Base-by-base conservation (phyloP, 2,888 invertebrate genomes). In the Clunio marinus region DNA sequence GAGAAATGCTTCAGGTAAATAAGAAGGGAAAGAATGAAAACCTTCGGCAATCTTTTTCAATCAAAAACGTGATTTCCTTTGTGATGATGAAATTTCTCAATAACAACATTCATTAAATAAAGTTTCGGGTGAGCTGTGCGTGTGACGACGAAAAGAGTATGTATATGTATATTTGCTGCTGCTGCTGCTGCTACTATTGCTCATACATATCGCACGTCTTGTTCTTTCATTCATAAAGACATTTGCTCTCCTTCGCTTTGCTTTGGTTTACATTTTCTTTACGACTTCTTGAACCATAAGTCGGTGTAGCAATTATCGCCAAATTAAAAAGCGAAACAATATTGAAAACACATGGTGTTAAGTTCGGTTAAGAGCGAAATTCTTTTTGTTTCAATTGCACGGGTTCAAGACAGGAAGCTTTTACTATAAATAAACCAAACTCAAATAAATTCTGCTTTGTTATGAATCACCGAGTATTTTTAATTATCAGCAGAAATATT, bases 31-130 rank as follows among this genome's bases (percentile, higher is more conserved):
- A 22, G n/a, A 41, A 8, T 3, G 17, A 17, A 51, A 20, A 51
- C 17, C 22, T 22, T 51, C 22, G 20, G 20, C 51, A 15, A 41
- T 41, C 41, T 41, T 17, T 51, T 22, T 51, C 51, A 51, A 51
- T 51, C 51, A 62, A 63, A n/a, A 46, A 63, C 63, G 63, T 63
- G 63, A 46, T 63, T 63, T 63, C 63, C 63, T 63, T 63, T 63
- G 20, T 41, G n/a, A 41, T 41, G 41, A 41, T 15, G 15, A 41
- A 41, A n/a, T 41, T n/a, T 41, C 4, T 41, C 15, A 5, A 15
- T n/a, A 41, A 15, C n/a, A 41, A 41, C 41, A 3, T 41, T n/a
- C n/a, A n/a, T n/a, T n/a, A n/a, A n/a, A n/a, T n/a, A n/a, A n/a
- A n/a, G n/a, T n/a, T n/a, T n/a, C n/a, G n/a, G 10, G 32, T 7